Conservation (phyloP, 2,113 vertebrate species). For the crab-eating macaque (Macaca fascicularis) region DNA sequence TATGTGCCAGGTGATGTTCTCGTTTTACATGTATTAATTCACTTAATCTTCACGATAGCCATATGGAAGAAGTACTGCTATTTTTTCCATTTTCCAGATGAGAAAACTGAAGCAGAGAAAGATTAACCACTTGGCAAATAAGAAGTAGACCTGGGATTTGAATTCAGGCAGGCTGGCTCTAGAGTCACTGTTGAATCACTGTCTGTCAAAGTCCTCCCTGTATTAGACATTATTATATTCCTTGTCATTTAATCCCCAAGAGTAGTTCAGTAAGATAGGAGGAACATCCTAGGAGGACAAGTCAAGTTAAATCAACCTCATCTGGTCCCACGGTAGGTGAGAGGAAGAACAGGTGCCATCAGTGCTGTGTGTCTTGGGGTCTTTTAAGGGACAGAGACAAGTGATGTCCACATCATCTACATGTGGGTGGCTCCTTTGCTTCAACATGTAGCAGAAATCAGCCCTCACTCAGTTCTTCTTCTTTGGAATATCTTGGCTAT, state of each 20-base stretch:
- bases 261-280: not conserved
- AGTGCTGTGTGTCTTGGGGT: not conserved
- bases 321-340: not conserved
- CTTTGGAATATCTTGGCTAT: too few species aligned
- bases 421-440: not conserved
- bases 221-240: too few species aligned
- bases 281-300: not conserved
- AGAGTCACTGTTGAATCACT: not conserved
- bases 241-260: not conserved
- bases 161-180: not conserved
- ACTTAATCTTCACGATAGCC: too few species aligned
- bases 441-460: not conserved
- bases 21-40: not conserved
- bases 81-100: too few species aligned
- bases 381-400: not conserved
- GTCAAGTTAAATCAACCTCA: not conserved
- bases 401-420: not conserved
- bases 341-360: not conserved
- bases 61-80: too few species aligned
- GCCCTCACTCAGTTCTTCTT: not conserved
- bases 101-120: too few species aligned
- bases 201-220: not conserved
- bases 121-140: not conserved
- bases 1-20: not conserved
- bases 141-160: not conserved